phyloP scores from a whole-genome alignment of 2,888 invertebrate genomes.

The Ischnus inquisitorius region DNA sequence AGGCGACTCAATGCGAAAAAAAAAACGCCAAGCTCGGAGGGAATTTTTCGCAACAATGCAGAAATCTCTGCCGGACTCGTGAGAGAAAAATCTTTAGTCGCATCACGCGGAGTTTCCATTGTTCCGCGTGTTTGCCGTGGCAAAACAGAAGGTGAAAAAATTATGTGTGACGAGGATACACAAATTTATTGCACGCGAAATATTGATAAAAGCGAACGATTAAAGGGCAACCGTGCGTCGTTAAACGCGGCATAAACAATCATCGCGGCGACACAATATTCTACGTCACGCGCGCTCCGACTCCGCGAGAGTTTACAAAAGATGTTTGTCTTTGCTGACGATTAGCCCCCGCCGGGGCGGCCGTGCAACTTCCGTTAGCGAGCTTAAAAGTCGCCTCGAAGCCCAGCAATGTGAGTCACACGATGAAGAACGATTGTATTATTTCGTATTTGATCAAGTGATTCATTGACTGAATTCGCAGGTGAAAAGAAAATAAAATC shows the following conservation, averaged over 20 bases:
- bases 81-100: slow-evolving; percentile 37
- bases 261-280: background rate
- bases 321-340: slow-evolving; percentile 50
- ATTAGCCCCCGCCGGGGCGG: slow-evolving; percentile 12
- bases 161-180: background rate
- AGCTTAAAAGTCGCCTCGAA: slow-evolving; percentile 34
- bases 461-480: slow-evolving; percentile 52
- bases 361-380: background rate
- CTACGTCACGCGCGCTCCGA: slow-evolving; percentile 6
- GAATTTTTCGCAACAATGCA: slow-evolving; percentile 44
- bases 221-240: slow-evolving; percentile 51
- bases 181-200: slow-evolving; percentile 34
- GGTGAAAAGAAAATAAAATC: slow-evolving; percentile 6
- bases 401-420: slow-evolving; percentile 36
- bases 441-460: slow-evolving; percentile 56
- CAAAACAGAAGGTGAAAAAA: too few relatives aligned
- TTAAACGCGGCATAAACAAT: slow-evolving; percentile 18
- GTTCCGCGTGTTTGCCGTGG: slow-evolving; percentile 4
- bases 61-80: slow-evolving; percentile 41
- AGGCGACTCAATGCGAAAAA: slow-evolving; percentile 43
- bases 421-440: slow-evolving; percentile 54
- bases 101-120: background rate
- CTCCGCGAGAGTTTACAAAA: slow-evolving; percentile 34
- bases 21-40: slow-evolving; percentile 12
- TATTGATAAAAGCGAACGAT: slow-evolving; percentile 44